Evolutionary conservation across 2,113 vertebrate species (phyloP), one percentile per base, ranked within the genome.

Genomic region (Periophthalmus modestus): DNA sequence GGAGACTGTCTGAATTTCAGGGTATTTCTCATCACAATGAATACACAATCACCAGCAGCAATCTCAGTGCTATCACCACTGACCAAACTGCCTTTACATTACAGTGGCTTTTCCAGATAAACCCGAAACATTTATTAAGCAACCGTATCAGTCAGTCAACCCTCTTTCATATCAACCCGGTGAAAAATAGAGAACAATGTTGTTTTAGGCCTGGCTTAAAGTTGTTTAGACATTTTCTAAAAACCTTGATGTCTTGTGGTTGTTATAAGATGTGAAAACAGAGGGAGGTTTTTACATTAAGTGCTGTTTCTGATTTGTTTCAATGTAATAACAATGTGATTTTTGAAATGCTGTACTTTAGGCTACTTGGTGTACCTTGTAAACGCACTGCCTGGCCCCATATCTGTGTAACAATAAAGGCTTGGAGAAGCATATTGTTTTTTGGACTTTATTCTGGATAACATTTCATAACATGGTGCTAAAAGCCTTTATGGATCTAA

Each of bases 331-430:
- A 85, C 43, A 3, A 85, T 85, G 89, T 91, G 83, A 87, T 85
- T 89, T 62, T 85, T 79, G 82, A 88, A 85, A 83, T 83, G 75
- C 82, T 90, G 88, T 92, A 82, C 71, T 81, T 86, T 85, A 89
- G 88, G 84, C 87, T 78, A 87, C 75, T 84, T 87, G 78, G 68
- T 89, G 85, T 89, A 89, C 87, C 87, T 80, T 88, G 89, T 89
- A 85, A 65, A 43, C 85, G 80, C 87, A 88, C 86, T 90, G 89
- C 85, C 89, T 75, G 79, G 80, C 81, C 86, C 86, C 87, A 80
- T 86, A 82, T 90, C 84, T 87, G 80, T 91, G 82, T 90, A 85
- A 82, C 66, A 90, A 91, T 90, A 92, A 91, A 91, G 77, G 83
- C 82, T 87, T 77, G 75, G 75, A 88, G 72, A 82, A 89, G 86